phyloP scores from a whole-genome alignment of 1,140 invertebrate genomes.

The Bombus pyrosoma region DNA sequence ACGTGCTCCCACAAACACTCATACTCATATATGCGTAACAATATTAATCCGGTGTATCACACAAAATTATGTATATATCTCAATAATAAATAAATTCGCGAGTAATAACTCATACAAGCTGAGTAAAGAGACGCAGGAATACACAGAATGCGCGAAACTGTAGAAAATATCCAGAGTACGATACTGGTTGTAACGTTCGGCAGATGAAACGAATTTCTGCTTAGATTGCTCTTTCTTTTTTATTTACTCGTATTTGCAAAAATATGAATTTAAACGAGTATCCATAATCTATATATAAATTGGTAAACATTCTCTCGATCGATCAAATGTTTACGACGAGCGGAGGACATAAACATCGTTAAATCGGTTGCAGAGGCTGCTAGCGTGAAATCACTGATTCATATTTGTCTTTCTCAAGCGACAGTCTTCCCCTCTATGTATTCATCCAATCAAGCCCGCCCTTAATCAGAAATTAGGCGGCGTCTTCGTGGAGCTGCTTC shows the following conservation, averaged over 20 bases:
- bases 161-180: no score
- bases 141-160: no score
- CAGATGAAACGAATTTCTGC: no score
- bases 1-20: no score
- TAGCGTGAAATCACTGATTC: constrained; percentile 33
- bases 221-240: neutral
- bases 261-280: neutral
- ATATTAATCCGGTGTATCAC: no score
- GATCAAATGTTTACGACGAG: neutral
- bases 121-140: no score
- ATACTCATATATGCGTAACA: no score
- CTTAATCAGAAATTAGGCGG: constrained; percentile 51
- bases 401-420: constrained; percentile 39
- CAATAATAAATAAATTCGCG: no score
- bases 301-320: neutral
- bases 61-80: no score
- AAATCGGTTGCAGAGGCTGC: neutral
- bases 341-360: neutral
- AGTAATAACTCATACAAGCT: no score
- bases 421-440: constrained; percentile 15
- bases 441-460: constrained; percentile 38
- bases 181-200: no score
- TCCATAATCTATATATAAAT: neutral
- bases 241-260: neutral
- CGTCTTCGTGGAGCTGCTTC: constrained; percentile 14